Evolutionary conservation across 2,888 invertebrate genomes (phyloP).

Genomic region (Exephanes ischioxanthus): DNA sequence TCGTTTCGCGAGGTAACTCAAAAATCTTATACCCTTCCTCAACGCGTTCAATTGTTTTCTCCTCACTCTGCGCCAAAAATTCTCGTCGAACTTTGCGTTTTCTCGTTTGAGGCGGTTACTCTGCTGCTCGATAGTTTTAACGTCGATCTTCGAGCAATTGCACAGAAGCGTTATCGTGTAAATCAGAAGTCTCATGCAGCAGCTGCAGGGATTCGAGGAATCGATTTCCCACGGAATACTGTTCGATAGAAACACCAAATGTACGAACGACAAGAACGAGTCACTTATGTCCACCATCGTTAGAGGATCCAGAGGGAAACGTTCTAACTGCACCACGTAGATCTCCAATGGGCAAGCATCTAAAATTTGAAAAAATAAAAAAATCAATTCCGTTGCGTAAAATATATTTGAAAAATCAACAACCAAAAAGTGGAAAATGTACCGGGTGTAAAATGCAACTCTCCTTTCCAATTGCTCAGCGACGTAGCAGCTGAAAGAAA

Average conservation of each 20-base stretch:
- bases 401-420: not conserved
- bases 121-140: slow-evolving; percentile 63
- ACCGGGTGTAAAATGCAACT: slow-evolving; percentile 78
- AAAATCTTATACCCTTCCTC: slow-evolving; percentile 78
- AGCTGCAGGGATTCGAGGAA: slow-evolving; percentile 76
- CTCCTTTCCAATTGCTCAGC: slow-evolving; percentile 75
- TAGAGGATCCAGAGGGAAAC: slow-evolving; percentile 77
- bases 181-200: slow-evolving; percentile 77
- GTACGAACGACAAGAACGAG: slow-evolving; percentile 75
- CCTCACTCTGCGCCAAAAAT: slow-evolving; percentile 74
- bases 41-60: slow-evolving; percentile 75
- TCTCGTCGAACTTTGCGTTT: slow-evolving; percentile 64
- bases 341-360: slow-evolving; percentile 81
- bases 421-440: slow-evolving; percentile 24
- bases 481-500: slow-evolving; percentile 70
- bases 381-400: not conserved
- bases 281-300: slow-evolving; percentile 75
- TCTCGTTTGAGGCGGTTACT: not conserved
- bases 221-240: slow-evolving; percentile 75
- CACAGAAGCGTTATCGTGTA: slow-evolving; percentile 77
- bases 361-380: slow-evolving; percentile 66
- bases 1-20: slow-evolving; percentile 78
- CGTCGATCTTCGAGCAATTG: slow-evolving; percentile 76
- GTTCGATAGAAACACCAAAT: slow-evolving; percentile 74
- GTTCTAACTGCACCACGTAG: slow-evolving; percentile 78